Evolutionary conservation across 2,113 vertebrate genomes (phyloP).

Genomic region (Gopherus flavomarginatus): DNA sequence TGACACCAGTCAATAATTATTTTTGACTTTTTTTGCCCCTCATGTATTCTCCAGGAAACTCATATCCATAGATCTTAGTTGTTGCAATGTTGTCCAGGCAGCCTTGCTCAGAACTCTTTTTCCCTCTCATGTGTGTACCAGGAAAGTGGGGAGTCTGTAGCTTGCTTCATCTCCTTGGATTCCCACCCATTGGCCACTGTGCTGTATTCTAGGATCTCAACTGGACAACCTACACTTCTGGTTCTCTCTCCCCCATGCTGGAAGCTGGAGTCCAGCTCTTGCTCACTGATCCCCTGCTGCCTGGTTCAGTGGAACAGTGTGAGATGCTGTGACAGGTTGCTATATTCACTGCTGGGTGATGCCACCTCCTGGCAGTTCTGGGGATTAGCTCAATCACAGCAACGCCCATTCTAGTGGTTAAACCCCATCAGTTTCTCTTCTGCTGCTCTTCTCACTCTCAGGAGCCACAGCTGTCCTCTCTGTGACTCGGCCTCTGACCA

Average conservation of each 20-base stretch:
- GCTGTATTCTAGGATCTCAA: background rate
- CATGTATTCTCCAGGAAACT: background rate
- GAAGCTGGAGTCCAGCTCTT: background rate
- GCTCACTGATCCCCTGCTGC: background rate
- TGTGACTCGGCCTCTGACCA: background rate
- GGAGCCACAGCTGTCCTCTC: background rate
- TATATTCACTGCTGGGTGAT: background rate
- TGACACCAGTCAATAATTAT: background rate
- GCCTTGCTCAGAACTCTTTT: background rate
- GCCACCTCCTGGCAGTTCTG: background rate
- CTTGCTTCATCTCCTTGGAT: background rate
- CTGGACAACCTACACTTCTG: background rate
- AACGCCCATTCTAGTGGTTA: background rate
- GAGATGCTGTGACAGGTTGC: background rate
- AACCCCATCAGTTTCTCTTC: background rate
- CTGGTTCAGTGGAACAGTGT: background rate
- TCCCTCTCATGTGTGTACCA: background rate
- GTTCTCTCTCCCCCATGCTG: background rate
- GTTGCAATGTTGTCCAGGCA: fast-evolving
- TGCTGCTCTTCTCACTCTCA: background rate
- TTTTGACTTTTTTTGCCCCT: background rate
- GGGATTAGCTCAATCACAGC: background rate
- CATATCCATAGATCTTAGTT: background rate
- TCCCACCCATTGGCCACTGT: background rate
- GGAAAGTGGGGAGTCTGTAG: background rate